Evolutionary conservation across 2,113 vertebrate species (phyloP), one percentile per base, ranked within the genome.

Genomic region (Andinoacara biseriatus): DNA sequence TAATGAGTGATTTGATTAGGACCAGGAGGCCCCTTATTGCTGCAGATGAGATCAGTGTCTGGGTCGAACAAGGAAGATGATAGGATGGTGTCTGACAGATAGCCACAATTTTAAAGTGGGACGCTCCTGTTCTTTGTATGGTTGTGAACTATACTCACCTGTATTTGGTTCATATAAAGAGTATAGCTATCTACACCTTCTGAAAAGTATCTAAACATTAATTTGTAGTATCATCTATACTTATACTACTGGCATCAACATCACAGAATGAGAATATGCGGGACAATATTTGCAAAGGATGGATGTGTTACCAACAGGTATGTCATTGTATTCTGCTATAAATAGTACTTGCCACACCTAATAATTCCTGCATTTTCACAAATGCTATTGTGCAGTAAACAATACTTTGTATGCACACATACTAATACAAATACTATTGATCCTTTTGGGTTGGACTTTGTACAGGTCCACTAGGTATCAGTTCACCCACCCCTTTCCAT

Each of bases 1-100:
- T 94, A 84, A 94, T 93, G 86, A 90, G 88, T 72, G 88, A 92
- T 90, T 91, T 91, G 92, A 94, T 93, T 92, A 91, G 91, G 83
- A 89, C 77, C 78, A 90, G 90, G 89, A 88, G 78, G 26, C 63
- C 74, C 82, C 85, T 76, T 87, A 84, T 85, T 86, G 89, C 74
- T 78, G 83, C 82, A 86, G 83, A 88, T 90, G 92, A 91, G 87
- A 89, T 93, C 90, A 89, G 90, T 89, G 90, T 91, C 91, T 90
- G 86, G 90, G 78, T 90, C 82, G 86, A 57, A 77, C 59, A 81
- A 69, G 80, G 69, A 86, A 84, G 49, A 83, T 67, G 81, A 89
- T 80, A 84, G 75, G 57, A 22, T 22, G 1, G 24, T 52, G 81
- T 87, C 76, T 83, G 69, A 86, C 76, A 26, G 59, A 76, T 18